phyloP scores from a whole-genome alignment of 2,797 vertebrate genomes.

The Gephyroberyx darwinii region DNA sequence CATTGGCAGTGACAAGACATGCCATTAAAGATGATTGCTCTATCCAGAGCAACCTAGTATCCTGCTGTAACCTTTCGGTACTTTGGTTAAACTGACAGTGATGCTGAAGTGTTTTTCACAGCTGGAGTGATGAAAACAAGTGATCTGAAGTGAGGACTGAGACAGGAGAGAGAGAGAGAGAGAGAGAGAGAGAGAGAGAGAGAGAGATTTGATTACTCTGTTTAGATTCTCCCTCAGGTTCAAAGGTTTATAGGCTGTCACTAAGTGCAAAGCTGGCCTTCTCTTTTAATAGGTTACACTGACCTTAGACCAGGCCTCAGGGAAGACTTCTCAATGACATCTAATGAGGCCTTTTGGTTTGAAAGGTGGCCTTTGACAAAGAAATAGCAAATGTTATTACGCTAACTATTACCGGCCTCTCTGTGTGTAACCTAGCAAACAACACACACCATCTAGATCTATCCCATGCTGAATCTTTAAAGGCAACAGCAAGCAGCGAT shows the following conservation, averaged over 20 bases:
- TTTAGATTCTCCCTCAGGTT: conserved; percentile 38
- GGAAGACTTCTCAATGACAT: conserved; percentile 21
- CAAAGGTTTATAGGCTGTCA: conserved; percentile 40
- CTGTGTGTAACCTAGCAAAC: too few relatives aligned
- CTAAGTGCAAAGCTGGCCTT: conserved; percentile 3
- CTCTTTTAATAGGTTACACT: conserved; percentile 12
- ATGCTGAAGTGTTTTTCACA: conserved; percentile 49
- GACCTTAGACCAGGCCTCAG: conserved; percentile 20
- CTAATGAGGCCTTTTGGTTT: conserved; percentile 19
- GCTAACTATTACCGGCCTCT: not conserved
- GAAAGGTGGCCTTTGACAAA: conserved; percentile 30
- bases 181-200: too few relatives aligned
- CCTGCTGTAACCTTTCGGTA: conserved; percentile 58
- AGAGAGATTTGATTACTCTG: conserved; percentile 57
- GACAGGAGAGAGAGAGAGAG: conserved; percentile 22
- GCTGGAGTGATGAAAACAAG: conserved; percentile 42
- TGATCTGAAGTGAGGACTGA: conserved; percentile 17
- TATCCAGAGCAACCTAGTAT: not conserved
- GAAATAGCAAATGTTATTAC: conserved; percentile 16
- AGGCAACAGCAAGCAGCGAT: too few relatives aligned
- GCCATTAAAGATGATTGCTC: conserved; percentile 32
- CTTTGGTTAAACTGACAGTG: conserved; percentile 58
- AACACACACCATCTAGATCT: too few relatives aligned
- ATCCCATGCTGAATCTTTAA: too few relatives aligned
- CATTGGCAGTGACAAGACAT: not conserved